These are phyloP conservation scores for Leucopsar rothschildi DNA, from an alignment of 2,113 vertebrate species.

Conservation along the genomic window DNA sequence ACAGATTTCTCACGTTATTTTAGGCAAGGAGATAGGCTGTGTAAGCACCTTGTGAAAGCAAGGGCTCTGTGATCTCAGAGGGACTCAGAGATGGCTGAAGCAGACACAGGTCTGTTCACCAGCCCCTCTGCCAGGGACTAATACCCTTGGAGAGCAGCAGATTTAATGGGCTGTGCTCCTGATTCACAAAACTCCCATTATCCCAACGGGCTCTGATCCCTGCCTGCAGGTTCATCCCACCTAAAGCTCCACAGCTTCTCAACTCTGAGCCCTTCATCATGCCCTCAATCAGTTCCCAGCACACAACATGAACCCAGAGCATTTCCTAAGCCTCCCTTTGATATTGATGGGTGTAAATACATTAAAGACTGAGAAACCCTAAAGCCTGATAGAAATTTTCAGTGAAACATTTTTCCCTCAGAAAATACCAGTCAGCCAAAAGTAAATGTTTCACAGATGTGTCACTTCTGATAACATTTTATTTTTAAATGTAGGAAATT, in stretches of 20 bases:
- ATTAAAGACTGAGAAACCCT: not conserved
- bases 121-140: not conserved
- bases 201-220: not conserved
- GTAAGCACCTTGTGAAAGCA: not conserved
- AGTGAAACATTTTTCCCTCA: not conserved
- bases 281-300: not conserved
- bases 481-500: not conserved
- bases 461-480: not conserved
- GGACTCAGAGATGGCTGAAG: not conserved
- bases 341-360: not conserved
- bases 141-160: not conserved
- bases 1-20: not conserved
- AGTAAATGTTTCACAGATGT: conserved; percentile 5
- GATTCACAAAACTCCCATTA: not conserved
- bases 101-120: not conserved
- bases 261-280: not conserved
- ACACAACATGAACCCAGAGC: not conserved
- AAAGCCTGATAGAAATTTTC: not conserved
- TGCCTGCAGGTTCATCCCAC: not conserved
- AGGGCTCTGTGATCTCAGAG: not conserved
- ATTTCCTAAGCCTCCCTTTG: not conserved
- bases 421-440: not conserved
- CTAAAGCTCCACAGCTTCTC: not conserved
- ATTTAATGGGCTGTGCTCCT: not conserved
- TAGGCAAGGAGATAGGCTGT: not conserved